These are phyloP conservation scores for Manis javanica DNA, from an alignment of 2,797 vertebrate genomes.

Conservation along the genomic window DNA sequence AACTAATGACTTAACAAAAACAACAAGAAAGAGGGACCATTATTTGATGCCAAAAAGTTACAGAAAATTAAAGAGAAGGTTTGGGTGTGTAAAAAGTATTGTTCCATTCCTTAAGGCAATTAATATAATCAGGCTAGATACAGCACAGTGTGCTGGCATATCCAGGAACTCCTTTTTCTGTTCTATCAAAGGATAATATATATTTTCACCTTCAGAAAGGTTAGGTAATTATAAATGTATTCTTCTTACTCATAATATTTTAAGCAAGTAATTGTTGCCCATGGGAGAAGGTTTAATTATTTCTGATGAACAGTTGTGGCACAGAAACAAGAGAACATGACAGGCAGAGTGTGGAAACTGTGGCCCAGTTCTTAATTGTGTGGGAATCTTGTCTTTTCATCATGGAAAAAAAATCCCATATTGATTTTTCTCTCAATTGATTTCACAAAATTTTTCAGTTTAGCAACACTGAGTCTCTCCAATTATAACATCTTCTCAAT, in stretches of 20 bases:
- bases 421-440: constrained; percentile 88
- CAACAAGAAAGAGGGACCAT: constrained; percentile 31
- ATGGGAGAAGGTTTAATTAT: constrained; percentile 89
- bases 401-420: constrained; percentile 83
- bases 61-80: neutral
- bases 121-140: constrained; percentile 19
- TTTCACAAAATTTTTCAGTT: constrained; percentile 86
- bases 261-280: constrained; percentile 89
- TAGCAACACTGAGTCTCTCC: constrained; percentile 77
- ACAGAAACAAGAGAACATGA: constrained; percentile 84
- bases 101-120: constrained; percentile 19
- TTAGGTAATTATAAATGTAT: constrained; percentile 88
- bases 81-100: accelerated
- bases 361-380: constrained; percentile 85
- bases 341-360: constrained; percentile 82
- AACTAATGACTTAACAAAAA: constrained; percentile 54
- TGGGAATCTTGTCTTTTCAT: constrained; percentile 86
- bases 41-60: constrained; percentile 42
- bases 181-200: constrained; percentile 86
- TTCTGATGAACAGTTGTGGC: constrained; percentile 87
- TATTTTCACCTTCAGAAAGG: constrained; percentile 88
- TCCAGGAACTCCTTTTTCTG: constrained; percentile 64
- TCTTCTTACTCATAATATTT: constrained; percentile 87
- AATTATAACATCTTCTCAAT: constrained; percentile 74
- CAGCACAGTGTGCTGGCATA: neutral